Evolutionary conservation across 2,797 vertebrate genomes (phyloP), one percentile per base, ranked within the genome.

Genomic region (Oreochromis mossambicus): DNA sequence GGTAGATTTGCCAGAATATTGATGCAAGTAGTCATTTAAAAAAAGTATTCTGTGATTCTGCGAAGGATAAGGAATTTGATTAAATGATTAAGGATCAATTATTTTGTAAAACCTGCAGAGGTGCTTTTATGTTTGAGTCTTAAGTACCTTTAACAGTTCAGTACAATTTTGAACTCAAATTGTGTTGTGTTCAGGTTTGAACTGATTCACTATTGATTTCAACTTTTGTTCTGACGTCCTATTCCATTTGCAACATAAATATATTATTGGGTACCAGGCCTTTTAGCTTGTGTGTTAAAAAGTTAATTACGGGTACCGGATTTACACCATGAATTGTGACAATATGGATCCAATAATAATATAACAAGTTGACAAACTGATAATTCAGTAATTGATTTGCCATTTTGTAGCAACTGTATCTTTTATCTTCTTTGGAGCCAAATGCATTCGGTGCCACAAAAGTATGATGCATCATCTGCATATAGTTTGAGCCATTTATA

Each of bases 381-480:
- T 38, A 36, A 63, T 29, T 17, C 29, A 8, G 66, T 46, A 3
- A 10, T 61, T 19, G 43, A 81, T 54, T 12, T 56, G 68, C 73
- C 41, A 54, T 75, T 77, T 61, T n/a, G 73, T 26, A 46, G 29
- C 9, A 70, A 38, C 80, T 85, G 1, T 7, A 63, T 34, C 26
- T 17, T 68, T 61, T 43, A 50, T 82, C 29, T 15, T 7, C 10
- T 78, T 36, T n/a, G 43, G 46, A 43, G 3, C 36, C 38, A 68
- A 52, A 77, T 54, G 15, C 29, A n/a, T 26, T 81, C 3, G 2
- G 43, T 6, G 17, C 14, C 19, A 17, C 21, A 36, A 50, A 82
- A 78, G 50, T 26, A 32, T 3, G 6, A 29, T 50, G 7, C 8
- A 24, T 89, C 85, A 81, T 87, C 83, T 78, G 43, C 78, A 66